Base-by-base conservation (phyloP, 2,888 invertebrate genomes). In the Diploptera punctata region DNA sequence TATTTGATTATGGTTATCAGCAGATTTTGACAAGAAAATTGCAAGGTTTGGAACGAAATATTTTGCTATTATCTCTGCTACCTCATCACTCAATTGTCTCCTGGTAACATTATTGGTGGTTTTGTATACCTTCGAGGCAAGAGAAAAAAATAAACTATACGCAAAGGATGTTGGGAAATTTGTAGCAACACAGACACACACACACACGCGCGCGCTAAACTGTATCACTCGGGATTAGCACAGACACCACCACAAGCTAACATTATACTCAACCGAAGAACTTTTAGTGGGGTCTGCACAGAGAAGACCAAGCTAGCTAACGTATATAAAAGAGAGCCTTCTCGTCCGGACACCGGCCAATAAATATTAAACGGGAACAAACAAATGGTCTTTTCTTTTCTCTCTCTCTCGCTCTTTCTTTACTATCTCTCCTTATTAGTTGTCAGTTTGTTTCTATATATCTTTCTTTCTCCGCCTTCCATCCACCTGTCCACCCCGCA, bases 281-380 rank as follows among this genome's bases (percentile, higher is more conserved):
- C 57, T 57, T 57, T 57, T 57, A 57, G 57, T 29, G 57, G 57
- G 57, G 57, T 57, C 57, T 57, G 57, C 57, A 29, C 57, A n/a
- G 57, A 29, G 57, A 57, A 57, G 31, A 16, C 57, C 57, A 13
- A 29, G 57, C 57, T 29, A 57, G 31, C 57, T 16, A 68, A 49
- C 38, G 73, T 67, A 73, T 73, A 73, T 70, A 70, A 70, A 68
- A 52, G 62, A 67, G n/a, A 33, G 67, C 70, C 24, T 33, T 67
- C 52, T 52, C 52, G n/a, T 62, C 71, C 65, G 74, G 74, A 72
- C 75, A 71, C 73, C 73, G 26, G 72, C 73, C 75, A 73, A 75
- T 75, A 75, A 75, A 75, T 75, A 75, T 75, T 73, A 75, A 75
- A 73, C 73, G 75, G 73, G 73, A 75, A 73, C 75, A 75, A 75